Evolutionary conservation across 2,113 vertebrate genomes (phyloP).

Genomic region (Lagopus muta): DNA sequence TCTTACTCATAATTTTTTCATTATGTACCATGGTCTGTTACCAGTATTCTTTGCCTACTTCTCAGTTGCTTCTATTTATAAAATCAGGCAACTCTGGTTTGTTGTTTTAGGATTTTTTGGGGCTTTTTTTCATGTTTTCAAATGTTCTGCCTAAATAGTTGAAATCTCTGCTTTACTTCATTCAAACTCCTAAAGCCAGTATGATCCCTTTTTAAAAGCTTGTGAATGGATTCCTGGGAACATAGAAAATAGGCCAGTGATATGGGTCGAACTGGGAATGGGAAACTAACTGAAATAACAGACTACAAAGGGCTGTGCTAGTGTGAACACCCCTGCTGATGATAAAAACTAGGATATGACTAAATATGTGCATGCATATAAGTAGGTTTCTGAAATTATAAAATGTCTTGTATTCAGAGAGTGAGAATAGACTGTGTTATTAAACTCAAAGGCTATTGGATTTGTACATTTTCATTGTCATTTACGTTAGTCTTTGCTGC

Average conservation of each 20-base stretch:
- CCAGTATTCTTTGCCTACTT: neutral
- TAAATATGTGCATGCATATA: neutral
- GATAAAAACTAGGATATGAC: neutral
- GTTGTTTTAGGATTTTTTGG: too few relatives aligned
- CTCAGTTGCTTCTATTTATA: neutral
- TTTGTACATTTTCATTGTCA: neutral
- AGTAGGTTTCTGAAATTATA: neutral
- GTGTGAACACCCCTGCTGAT: neutral
- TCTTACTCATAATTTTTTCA: neutral
- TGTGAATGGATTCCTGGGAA: neutral
- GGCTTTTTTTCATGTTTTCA: neutral
- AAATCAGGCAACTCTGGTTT: neutral
- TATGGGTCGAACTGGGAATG: neutral
- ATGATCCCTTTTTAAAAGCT: neutral
- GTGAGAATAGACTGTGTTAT: neutral
- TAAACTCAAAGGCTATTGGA: neutral
- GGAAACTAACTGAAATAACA: neutral
- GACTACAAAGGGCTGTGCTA: neutral
- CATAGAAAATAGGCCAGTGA: neutral
- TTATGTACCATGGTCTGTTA: neutral
- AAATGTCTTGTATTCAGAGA: neutral
- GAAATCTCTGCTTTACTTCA: conserved; percentile 21
- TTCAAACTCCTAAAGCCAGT: neutral
- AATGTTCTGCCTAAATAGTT: neutral
- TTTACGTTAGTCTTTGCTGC: neutral